Conservation (phyloP, 1,140 invertebrate genomes). For the Chrysopa pallens region DNA sequence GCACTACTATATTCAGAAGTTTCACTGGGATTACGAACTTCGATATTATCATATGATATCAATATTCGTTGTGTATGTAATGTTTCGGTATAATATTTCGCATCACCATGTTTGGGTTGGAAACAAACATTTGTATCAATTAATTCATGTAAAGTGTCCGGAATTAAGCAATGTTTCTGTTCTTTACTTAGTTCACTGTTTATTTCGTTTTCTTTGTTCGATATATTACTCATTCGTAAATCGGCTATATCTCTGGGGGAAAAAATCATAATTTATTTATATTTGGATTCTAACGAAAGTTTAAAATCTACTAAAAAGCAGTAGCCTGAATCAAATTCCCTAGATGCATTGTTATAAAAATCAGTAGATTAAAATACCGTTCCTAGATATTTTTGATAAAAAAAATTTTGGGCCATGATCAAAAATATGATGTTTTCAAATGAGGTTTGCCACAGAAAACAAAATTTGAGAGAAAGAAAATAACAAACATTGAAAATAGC, state of each 20-base stretch:
- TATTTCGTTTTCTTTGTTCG: slow-evolving; percentile 11
- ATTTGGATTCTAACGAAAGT: too few relatives aligned
- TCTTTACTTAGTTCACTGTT: slow-evolving; percentile 11
- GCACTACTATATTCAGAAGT: slow-evolving; percentile 37
- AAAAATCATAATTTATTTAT: too few relatives aligned
- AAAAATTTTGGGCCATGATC: too few relatives aligned
- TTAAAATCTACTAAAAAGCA: too few relatives aligned
- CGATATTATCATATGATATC: slow-evolving; percentile 57
- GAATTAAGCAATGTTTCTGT: slow-evolving; percentile 11
- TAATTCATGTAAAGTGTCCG: slow-evolving; percentile 11
- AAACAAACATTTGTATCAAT: slow-evolving; percentile 15
- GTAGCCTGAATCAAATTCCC: too few relatives aligned
- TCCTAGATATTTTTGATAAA: too few relatives aligned
- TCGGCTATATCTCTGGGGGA: slow-evolving; percentile 11
- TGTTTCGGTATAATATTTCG: slow-evolving; percentile 27
- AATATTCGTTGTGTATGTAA: slow-evolving; percentile 44
- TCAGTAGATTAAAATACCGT: too few relatives aligned
- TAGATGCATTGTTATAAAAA: too few relatives aligned
- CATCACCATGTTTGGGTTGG: slow-evolving; percentile 17
- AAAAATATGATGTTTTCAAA: too few relatives aligned
- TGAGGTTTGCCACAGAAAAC: too few relatives aligned
- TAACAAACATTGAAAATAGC: too few relatives aligned
- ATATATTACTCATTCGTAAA: slow-evolving; percentile 3
- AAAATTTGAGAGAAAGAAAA: too few relatives aligned
- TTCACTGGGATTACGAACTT: slow-evolving; percentile 39